Base-by-base conservation (phyloP, 2,113 vertebrate species). In the Mesitornis unicolor region DNA sequence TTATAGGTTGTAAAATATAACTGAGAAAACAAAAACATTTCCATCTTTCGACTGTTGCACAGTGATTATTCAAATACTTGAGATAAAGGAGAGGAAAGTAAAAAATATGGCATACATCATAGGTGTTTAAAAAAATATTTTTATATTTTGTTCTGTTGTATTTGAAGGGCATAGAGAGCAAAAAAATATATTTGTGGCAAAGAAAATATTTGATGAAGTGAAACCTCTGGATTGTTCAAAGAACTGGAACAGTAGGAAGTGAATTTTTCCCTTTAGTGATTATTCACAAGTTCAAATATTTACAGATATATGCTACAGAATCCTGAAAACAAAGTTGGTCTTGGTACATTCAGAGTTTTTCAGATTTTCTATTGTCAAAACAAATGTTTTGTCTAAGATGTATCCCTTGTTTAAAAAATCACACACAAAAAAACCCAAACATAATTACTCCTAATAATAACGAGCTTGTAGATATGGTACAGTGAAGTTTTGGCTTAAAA, bases 301-400 rank as follows among this genome's bases (percentile, higher is more conserved):
- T 64, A 74, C 7, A 42, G 26, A 60, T 6, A 5, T 38, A 28
- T 20, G 24, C 24, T 59, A 48, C 10, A 50, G 31, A 42, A 83
- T 63, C 50, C 42, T 64, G 38, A 76, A 92, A 68, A 54, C 35
- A 75, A 92, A 42, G 47, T 25, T 67, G 5, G 1, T 19, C 90
- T 74, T 78, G 4, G 9, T 29, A 57, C 21, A 38, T 36, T 47
- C 33, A 51, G 9, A 33, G 1, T 57, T 79, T 77, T 71, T 57
- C n/a, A 61, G 22, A 51, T 64, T 93, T 95, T 91, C 22, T 69
- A 3, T 29, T 79, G 20, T 26, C 87, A 78, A 86, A 93, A 53
- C 3, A 65, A 84, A 65, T 69, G 36, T 10, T 79, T 87, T 59
- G 3, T 31, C 12, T 69, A 61, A 71, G 0, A 0, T 1, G 1